Evolutionary conservation across 2,888 invertebrate species (phyloP).

Genomic region (Drosophila infuscata): DNA sequence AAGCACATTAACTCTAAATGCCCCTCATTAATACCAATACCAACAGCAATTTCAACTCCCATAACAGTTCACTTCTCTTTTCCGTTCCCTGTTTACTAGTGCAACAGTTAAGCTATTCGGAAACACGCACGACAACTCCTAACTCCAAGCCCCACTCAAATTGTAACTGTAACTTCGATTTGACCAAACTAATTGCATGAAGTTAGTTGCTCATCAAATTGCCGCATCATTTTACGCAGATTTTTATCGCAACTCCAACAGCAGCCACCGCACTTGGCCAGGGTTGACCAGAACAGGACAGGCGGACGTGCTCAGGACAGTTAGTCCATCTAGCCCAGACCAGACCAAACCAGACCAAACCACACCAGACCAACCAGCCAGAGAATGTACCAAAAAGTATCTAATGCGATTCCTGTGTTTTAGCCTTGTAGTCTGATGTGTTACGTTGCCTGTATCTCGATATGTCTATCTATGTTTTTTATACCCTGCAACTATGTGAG

Average conservation of each 20-base stretch:
- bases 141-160: not conserved
- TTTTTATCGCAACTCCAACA: constrained; percentile 69
- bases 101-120: constrained; percentile 53
- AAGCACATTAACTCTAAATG: constrained; percentile 64
- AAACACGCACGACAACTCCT: constrained; percentile 44
- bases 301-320: not conserved
- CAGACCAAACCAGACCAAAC: constrained; percentile 9
- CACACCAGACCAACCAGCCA: constrained; percentile 12
- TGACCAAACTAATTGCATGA: constrained; percentile 73
- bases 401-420: constrained; percentile 80
- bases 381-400: constrained; percentile 49
- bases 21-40: constrained; percentile 5
- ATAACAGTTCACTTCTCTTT: constrained; percentile 17
- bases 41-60: constrained; percentile 15
- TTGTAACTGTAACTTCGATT: constrained; percentile 29
- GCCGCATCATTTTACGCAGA: constrained; percentile 78
- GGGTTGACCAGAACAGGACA: constrained; percentile 24
- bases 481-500: constrained; percentile 48
- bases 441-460: constrained; percentile 62
- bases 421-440: constrained; percentile 64
- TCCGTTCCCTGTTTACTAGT: constrained; percentile 10
- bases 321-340: constrained; percentile 2
- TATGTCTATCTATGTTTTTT: constrained; percentile 58
- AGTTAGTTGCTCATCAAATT: constrained; percentile 81
- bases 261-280: constrained; percentile 31